Percentiles rank a stretch among this genome's conserved stretches.
phyloP scores from a whole-genome alignment of 2,113 vertebrate species.

The Ctenodactylus gundi region DNA sequence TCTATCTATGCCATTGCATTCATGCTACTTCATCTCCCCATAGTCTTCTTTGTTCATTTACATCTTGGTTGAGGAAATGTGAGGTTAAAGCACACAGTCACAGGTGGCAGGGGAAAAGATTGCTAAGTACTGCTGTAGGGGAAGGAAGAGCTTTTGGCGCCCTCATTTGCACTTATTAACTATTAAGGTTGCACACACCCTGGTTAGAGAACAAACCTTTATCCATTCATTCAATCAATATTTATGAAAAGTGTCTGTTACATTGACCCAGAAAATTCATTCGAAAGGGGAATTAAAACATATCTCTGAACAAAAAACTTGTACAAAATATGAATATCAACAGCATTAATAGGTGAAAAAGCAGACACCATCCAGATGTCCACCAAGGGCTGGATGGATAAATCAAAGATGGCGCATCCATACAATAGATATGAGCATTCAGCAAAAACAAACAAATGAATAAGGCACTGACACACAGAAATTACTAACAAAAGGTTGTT shows the following conservation, averaged over 20 bases:
- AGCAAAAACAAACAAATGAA: not conserved
- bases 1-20: not conserved
- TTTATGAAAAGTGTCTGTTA: constrained; percentile 3
- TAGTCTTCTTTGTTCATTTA: not conserved
- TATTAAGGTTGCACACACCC: not conserved
- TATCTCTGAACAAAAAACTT: not conserved
- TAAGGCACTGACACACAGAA: not conserved
- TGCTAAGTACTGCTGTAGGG: not conserved
- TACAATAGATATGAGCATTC: not conserved
- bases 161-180: not conserved
- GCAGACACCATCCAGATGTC: not conserved
- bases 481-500: not conserved
- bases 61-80: not conserved
- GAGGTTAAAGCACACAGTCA: not conserved
- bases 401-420: not conserved
- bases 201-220: not conserved
- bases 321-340: not conserved
- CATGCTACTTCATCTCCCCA: not conserved
- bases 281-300: not conserved
- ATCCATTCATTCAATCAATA: not conserved
- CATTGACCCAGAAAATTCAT: not conserved
- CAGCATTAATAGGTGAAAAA: not conserved
- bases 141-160: not conserved
- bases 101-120: not conserved
- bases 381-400: not conserved